Evolutionary conservation across 1,140 invertebrate species (phyloP), one percentile per base, ranked within the genome.

Genomic region (Bombus impatiens): DNA sequence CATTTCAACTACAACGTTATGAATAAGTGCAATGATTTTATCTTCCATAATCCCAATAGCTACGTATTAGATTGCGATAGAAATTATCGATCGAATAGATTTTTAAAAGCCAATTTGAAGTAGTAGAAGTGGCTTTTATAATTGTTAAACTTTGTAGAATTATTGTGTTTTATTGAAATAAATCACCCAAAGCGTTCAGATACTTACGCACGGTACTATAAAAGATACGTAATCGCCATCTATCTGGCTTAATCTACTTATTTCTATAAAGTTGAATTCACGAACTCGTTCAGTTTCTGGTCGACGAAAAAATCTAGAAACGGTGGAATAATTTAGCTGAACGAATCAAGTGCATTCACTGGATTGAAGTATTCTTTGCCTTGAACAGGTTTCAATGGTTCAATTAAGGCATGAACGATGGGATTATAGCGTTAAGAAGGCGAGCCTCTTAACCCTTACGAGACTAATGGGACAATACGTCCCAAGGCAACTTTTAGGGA

Each of bases 201-300:
- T 28, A 12, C 3, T 12, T 28, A 4, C 0, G 28, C 9, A 10
- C 57, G 57, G 10, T 59, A 12, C 10, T 22, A 28, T 28, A 4
- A 62, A 10, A n/a, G 25, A 62, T 2, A 62, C 25, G 42, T 40
- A 32, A 67, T 76, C 75, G 47, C 71, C 32, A 82, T 67, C 53
- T 62, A 82, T 67, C 32, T 57, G 42, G 72, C 81, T 83, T 83
- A 83, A 83, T 77, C 81, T 77, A 77, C 81, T 76, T 76, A 37
- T 59, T 76, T 76, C 59, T 42, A 76, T 76, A 76, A 76, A 40
- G 72, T 18, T 32, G 59, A 40, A 44, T n/a, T 53, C 15, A 15
- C 44, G 72, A 77, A 62, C 35, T 42, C 59, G 81, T 76, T 40
- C 81, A 47, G 44, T 81, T n/a, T 47, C 10, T 59, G 67, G 35